Evolutionary conservation across 2,113 vertebrate genomes (phyloP), one percentile per base, ranked within the genome.

Genomic region (Pedionomus torquatus): DNA sequence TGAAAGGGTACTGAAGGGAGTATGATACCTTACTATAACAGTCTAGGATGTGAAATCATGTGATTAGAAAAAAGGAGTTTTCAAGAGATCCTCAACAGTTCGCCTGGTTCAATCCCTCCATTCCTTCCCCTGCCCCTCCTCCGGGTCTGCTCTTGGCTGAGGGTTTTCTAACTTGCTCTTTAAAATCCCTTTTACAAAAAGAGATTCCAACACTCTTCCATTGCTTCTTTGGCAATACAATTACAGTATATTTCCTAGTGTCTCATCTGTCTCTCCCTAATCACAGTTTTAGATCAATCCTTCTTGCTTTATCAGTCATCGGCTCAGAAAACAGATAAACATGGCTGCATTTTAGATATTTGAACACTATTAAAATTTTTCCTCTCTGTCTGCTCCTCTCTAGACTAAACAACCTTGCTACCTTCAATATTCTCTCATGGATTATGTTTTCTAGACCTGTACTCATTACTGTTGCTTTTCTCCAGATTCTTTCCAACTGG

Each of bases 331-430:
- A 94, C 3, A 91, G 77, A 68, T 91, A 92, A 82, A 37, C 1
- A 1, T 46, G 87, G 18, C 20, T 78, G 20, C n/a, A 87, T 89
- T 84, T 58, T 54, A 92, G 69, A 76, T 82, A 81, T 16, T 54
- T 5, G 1, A 87, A 87, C 75, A 68, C 37, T 70, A 30, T 46
- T 91, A 84, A 43, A 31, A 10, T 60, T 84, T 79, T 60, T 46
- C 17, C 43, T 13, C 17, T 71, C 15, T 1, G 2, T 71, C 39
- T 64, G 7, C 20, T 71, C 13, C 37, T 91, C 31, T 84, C 39
- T 68, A 97, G 89, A 89, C 93, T 96, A 94, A 97, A 96, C 51
- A 95, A n/a, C 48, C 33, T 82, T 31, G 17, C 24, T 84, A 75
- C 69, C 57, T 55, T 91, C 72, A 94, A 7, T 76, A 43, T 89